A percentile compares a stretch with the other conserved stretches of the same genome.
phyloP scores from a whole-genome alignment of 2,797 vertebrate genomes.

The Aldrovandia affinis region DNA sequence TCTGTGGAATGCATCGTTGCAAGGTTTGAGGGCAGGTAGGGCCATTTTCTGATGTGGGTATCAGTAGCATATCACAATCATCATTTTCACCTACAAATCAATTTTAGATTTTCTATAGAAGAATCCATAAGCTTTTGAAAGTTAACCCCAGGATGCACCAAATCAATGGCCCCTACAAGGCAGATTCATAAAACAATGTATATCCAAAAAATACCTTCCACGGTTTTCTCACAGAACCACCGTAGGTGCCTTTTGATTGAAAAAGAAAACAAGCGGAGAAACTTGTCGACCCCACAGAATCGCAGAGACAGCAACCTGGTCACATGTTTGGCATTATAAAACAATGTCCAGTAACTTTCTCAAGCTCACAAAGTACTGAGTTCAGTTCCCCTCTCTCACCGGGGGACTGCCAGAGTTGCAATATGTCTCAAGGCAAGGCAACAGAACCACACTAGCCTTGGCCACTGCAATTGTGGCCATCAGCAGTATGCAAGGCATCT shows the following conservation, averaged over 20 bases:
- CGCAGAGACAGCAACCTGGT: not conserved
- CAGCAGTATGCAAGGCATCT: not conserved
- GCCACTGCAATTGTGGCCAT: not conserved
- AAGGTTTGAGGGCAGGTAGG: not conserved
- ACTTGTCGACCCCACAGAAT: not conserved
- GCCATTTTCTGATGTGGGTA: not conserved
- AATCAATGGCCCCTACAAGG: not conserved
- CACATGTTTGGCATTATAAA: constrained; percentile 4
- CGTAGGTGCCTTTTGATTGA: not conserved
- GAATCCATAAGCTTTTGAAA: not conserved
- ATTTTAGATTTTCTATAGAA: not conserved
- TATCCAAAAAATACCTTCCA: not conserved
- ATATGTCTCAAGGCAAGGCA: not conserved
- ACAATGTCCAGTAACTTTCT: not conserved
- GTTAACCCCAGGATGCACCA: not conserved
- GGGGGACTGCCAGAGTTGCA: not conserved
- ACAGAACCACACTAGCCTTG: not conserved
- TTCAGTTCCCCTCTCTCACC: not conserved
- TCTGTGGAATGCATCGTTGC: not conserved
- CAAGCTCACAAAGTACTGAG: not conserved
- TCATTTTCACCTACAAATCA: not conserved
- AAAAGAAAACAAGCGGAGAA: not conserved
- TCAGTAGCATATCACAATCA: not conserved
- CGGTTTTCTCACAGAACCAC: not conserved
- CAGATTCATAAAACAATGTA: not conserved